Evolutionary conservation across 2,797 vertebrate species (phyloP).

Genomic region (Atherinosoma microstoma): DNA sequence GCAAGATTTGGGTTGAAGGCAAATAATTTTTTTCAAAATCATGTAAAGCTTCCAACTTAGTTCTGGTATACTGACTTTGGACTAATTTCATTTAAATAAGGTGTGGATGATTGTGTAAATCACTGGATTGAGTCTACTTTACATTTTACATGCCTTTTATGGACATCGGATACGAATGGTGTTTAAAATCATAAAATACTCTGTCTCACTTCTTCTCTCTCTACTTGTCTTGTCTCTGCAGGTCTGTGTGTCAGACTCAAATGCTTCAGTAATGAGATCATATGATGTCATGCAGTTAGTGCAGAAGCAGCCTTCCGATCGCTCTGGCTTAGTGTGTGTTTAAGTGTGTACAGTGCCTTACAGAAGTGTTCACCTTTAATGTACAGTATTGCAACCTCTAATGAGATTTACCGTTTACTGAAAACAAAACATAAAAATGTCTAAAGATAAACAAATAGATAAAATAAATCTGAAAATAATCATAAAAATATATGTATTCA

Average conservation of each 20-base stretch:
- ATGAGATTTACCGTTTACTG: too few species aligned
- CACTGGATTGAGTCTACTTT: not conserved
- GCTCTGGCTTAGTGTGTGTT: slow-evolving; percentile 19
- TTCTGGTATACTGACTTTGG: not conserved
- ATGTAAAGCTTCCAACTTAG: not conserved
- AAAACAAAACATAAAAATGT: not conserved
- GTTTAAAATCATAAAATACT: not conserved
- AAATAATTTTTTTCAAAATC: not conserved
- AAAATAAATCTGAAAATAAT: too few species aligned
- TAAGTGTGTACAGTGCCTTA: not conserved
- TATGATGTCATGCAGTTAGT: slow-evolving; percentile 83
- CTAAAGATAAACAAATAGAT: too few species aligned
- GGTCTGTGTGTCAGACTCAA: slow-evolving; percentile 72
- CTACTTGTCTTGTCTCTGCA: slow-evolving; percentile 76
- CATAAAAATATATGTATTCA: too few species aligned
- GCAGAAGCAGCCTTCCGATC: slow-evolving; percentile 54
- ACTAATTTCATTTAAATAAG: not conserved
- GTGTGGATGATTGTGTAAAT: not conserved
- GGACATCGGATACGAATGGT: not conserved
- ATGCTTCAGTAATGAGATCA: slow-evolving; percentile 86
- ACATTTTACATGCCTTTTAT: not conserved
- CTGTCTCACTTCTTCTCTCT: slow-evolving; percentile 1
- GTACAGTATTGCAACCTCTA: too few species aligned
- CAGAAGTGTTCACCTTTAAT: too few species aligned
- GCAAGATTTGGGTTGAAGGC: not conserved